phyloP scores from a whole-genome alignment of 2,113 vertebrate genomes.

The Dinomys branickii region DNA sequence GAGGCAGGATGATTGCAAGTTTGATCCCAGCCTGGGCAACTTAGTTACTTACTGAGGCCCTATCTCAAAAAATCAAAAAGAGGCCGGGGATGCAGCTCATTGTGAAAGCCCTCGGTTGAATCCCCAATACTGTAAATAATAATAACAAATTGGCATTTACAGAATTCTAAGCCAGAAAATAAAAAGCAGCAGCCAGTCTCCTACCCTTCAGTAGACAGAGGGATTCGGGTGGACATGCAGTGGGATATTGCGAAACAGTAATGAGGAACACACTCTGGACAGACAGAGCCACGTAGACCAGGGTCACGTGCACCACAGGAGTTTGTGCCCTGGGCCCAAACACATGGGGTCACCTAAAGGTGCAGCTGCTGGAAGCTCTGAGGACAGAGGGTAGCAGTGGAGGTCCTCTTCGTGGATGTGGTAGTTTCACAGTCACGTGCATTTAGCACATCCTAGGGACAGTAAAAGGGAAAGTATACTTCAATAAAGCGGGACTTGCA shows the following conservation, averaged over 20 bases:
- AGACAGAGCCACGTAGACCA: no score
- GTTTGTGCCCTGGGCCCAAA: background rate
- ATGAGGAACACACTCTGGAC: fast-evolving
- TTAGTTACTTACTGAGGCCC: background rate
- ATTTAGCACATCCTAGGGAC: background rate
- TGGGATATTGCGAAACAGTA: fast-evolving
- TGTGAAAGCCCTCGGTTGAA: background rate
- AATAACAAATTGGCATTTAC: background rate
- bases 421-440: background rate
- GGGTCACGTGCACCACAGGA: fast-evolving
- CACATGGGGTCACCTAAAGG: background rate
- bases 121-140: background rate
- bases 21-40: background rate
- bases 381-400: fast-evolving
- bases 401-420: background rate
- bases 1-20: background rate
- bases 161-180: background rate
- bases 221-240: fast-evolving
- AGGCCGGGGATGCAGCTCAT: background rate
- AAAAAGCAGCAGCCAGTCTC: background rate
- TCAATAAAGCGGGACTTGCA: background rate
- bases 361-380: background rate
- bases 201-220: background rate
- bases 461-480: background rate
- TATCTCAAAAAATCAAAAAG: background rate